phyloP scores from a whole-genome alignment of 53 echinoderm and acorn worm genomes.

The Zoroaster sp. region DNA sequence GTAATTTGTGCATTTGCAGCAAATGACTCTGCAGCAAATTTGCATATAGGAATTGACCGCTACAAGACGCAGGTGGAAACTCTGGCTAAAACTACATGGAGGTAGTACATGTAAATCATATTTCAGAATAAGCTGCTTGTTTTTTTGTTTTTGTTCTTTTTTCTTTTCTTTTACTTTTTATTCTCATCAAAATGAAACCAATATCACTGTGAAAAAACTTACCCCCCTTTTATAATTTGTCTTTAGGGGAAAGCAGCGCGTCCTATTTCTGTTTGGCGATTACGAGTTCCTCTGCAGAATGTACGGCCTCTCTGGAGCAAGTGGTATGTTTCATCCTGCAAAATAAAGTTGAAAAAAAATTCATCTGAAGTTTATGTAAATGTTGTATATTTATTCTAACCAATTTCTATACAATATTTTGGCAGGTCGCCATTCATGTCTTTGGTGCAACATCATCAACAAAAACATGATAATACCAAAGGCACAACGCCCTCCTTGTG shows the following conservation, averaged over 20 bases:
- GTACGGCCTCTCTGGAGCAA: conserved; percentile 19
- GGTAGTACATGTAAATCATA: not conserved
- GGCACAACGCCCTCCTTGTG: not conserved
- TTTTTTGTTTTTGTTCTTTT: not conserved
- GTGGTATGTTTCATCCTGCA: not conserved
- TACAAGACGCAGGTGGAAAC: not conserved
- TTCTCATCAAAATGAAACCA: not conserved
- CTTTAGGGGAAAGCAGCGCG: not conserved
- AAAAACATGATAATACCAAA: not conserved
- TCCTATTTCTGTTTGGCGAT: not conserved
- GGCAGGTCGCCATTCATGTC: not conserved
- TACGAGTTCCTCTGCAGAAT: conserved; percentile 12
- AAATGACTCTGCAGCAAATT: conserved; percentile 4
- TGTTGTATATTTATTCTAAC: not conserved
- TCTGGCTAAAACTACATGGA: conserved; percentile 7
- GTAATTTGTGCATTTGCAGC: conserved; percentile 3
- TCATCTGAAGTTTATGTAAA: not conserved
- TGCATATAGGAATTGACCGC: not conserved
- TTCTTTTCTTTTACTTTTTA: not conserved
- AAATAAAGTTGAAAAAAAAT: not conserved
- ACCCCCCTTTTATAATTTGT: not conserved
- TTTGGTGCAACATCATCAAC: not conserved
- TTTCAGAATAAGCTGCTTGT: not conserved
- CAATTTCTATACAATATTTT: not conserved
- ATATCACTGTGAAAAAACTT: not conserved